Conservation (phyloP, 2,113 vertebrate genomes). For the Danio rerio region DNA sequence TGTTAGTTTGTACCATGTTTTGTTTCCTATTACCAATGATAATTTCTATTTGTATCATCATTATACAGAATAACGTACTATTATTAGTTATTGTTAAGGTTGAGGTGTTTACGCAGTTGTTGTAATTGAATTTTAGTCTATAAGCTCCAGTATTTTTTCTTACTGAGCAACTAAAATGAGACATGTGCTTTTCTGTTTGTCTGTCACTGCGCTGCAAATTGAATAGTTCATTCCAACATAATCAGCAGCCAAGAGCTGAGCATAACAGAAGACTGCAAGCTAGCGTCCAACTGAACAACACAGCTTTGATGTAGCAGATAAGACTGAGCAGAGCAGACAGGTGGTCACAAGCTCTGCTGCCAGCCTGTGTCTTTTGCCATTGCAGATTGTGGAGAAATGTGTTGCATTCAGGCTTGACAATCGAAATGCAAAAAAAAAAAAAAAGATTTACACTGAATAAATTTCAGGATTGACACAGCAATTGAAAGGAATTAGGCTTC, state of each 20-base stretch:
- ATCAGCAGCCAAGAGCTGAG: conserved; percentile 16
- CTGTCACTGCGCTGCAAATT: neutral
- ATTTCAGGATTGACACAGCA: neutral
- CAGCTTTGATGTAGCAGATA: conserved; percentile 28
- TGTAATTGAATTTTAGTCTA: neutral
- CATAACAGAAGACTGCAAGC: conserved; percentile 7
- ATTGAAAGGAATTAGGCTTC: too few relatives aligned
- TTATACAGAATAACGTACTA: too few relatives aligned
- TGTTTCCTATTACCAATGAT: too few relatives aligned
- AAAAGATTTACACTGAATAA: neutral
- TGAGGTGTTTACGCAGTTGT: too few relatives aligned
- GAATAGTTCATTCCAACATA: neutral
- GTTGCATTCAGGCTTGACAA: conserved; percentile 19
- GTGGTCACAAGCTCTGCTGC: neutral
- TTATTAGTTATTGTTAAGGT: too few relatives aligned
- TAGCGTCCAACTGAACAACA: neutral
- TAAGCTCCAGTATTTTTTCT: neutral
- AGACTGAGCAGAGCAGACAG: conserved; percentile 6
- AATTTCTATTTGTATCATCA: too few relatives aligned
- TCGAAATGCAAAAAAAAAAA: neutral
- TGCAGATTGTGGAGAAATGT: conserved; percentile 5
- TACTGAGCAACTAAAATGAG: neutral
- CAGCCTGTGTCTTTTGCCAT: neutral
- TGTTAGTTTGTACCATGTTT: too few relatives aligned
- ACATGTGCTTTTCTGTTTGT: conserved; percentile 29